These are phyloP conservation scores for Eumeta japonica DNA, from an alignment of 1,140 invertebrate genomes.

Conservation along the genomic window DNA sequence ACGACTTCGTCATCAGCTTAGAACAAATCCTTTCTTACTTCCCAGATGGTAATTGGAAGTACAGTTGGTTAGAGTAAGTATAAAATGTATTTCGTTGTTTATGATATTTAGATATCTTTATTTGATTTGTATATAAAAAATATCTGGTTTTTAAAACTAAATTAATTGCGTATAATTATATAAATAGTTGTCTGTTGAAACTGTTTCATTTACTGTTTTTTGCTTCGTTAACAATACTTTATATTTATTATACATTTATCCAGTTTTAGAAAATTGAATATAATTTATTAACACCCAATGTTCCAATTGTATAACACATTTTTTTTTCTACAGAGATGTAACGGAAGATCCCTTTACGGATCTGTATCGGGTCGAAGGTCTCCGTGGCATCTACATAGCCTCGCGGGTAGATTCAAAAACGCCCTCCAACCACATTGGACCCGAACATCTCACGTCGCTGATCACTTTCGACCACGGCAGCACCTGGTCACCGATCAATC, in stretches of 20 bases:
- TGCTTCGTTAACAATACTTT: background rate
- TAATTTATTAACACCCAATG: background rate
- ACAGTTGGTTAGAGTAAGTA: constrained; percentile 81
- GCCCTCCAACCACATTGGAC: constrained; percentile 59
- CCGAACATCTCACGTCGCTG: constrained; percentile 74
- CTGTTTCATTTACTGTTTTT: background rate
- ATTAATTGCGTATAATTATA: background rate
- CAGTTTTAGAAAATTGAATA: too few species aligned
- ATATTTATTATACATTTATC: too few species aligned
- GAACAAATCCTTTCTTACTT: constrained; percentile 82
- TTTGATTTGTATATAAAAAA: too few species aligned
- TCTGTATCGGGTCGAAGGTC: constrained; percentile 81
- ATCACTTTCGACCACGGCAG: constrained; percentile 87
- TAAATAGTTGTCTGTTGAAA: background rate
- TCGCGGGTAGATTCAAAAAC: constrained; percentile 68
- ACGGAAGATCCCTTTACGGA: constrained; percentile 84
- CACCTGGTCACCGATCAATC: constrained; percentile 73
- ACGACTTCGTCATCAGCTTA: constrained; percentile 76
- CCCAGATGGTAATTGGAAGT: constrained; percentile 74
- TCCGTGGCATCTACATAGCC: constrained; percentile 87
- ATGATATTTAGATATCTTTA: constrained; percentile 2
- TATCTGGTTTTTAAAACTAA: too few species aligned
- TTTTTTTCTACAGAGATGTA: constrained; percentile 64
- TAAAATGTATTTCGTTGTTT: constrained; percentile 2
- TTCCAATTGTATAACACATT: background rate